Evolutionary conservation across 2,888 invertebrate genomes (phyloP).

Genomic region (Hybos culiciformis): DNA sequence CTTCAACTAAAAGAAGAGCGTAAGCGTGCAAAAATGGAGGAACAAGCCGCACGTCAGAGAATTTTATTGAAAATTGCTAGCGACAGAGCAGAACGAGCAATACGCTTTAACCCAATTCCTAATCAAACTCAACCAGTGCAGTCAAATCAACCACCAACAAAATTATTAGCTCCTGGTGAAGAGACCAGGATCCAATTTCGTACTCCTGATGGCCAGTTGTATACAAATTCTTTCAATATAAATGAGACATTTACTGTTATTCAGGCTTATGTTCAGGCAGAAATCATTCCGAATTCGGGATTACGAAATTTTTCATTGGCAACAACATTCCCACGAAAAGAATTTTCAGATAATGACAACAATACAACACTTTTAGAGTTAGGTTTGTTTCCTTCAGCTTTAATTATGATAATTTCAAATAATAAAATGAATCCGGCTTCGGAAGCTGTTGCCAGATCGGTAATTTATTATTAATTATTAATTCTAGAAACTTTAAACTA

Average conservation of each 20-base stretch:
- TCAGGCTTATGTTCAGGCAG: slow-evolving; percentile 31
- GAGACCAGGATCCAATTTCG: slow-evolving; percentile 71
- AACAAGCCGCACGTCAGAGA: slow-evolving; percentile 58
- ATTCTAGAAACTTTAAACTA: too few relatives aligned
- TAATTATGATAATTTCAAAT: slow-evolving; percentile 32
- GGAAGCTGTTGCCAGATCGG: slow-evolving; percentile 10
- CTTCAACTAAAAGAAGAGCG: slow-evolving; percentile 47
- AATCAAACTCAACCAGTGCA: slow-evolving; percentile 5
- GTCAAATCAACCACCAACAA: slow-evolving; percentile 14
- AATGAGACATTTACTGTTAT: slow-evolving; percentile 47
- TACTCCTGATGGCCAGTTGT: slow-evolving; percentile 64
- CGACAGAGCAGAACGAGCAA: slow-evolving; percentile 60
- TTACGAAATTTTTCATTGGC: slow-evolving; percentile 53
- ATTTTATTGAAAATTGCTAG: slow-evolving; percentile 73
- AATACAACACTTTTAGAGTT: slow-evolving; percentile 70
- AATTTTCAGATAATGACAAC: slow-evolving; percentile 75
- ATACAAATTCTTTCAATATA: slow-evolving; percentile 59
- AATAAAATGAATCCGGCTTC: slow-evolving; percentile 3
- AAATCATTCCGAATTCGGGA: slow-evolving; percentile 25
- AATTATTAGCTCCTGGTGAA: too few relatives aligned
- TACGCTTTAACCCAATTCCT: slow-evolving; percentile 37
- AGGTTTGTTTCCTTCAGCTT: slow-evolving; percentile 74
- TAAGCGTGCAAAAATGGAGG: slow-evolving; percentile 61
- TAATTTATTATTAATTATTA: too few relatives aligned
- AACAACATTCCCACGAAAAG: slow-evolving; percentile 79